Base-by-base conservation (phyloP, 2,113 vertebrate genomes). In the Dipodomys ordii region DNA sequence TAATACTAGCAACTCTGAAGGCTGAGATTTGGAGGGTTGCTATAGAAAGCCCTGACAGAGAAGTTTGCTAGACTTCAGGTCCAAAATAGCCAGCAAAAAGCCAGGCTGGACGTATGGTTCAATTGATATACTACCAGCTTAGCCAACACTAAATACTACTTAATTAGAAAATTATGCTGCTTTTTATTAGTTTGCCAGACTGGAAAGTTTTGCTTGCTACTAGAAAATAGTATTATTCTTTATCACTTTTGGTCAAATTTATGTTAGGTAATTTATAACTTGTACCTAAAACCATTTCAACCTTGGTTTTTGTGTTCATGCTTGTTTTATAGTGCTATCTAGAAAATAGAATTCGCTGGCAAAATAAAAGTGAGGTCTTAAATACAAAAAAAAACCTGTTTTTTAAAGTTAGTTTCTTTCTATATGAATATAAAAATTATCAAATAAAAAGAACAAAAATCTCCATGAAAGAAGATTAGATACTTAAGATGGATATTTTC, bases 101-200 rank as follows among this genome's bases (percentile, higher is more conserved):
- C 15, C 2, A 0, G 53, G 53, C 53, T 57, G 15, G 12, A 57
- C 2, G 15, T 57, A 18, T 57, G 12, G 4, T 57, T 57, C 53
- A 57, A 57, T 57, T 57, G 53, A 57, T 57, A 57, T 16, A 57
- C 2, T 57, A 57, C 15, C 53, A 57, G 53, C 53, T 13, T 57
- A 16, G 53, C 15, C 4, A 57, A 13, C 53, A 57, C 12, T 57
- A 57, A 16, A 57, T 39, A 39, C 39, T 39, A 39, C 39, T 39
- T 39, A 39, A 39, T 39, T 39, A 39, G 39, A 86, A 93, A 90
- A 81, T n/a, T 8, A 23, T 16, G 6, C 23, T 72, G 7, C 53
- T 83, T 90, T 72, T 77, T 53, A 79, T 88, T 91, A 78, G 84
- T 74, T 84, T 87, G 11, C 19, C 76, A 73, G 15, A 27, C 11